phyloP scores from a whole-genome alignment of 2,888 invertebrate species.

The Brachynemurus nebulosus region DNA sequence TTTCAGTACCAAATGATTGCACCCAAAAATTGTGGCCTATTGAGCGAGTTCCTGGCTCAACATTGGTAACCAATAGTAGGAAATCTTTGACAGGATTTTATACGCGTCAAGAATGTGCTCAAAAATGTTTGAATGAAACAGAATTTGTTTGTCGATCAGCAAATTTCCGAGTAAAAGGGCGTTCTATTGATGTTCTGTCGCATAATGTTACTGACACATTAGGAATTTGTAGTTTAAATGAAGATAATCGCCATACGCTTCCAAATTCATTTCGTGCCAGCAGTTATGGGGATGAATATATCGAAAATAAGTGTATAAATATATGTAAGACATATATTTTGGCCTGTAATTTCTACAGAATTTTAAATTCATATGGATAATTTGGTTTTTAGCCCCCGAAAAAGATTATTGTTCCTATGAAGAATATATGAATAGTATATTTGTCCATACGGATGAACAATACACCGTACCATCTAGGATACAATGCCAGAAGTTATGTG shows the following conservation, averaged over 20 bases:
- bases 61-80: conserved; percentile 51
- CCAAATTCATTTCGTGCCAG: conserved; percentile 66
- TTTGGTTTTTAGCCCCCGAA: conserved; percentile 34
- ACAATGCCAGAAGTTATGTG: conserved; percentile 43
- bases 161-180: conserved; percentile 30
- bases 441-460: conserved; percentile 47
- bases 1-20: conserved; percentile 39
- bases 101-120: conserved; percentile 55
- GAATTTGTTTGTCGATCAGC: conserved; percentile 40
- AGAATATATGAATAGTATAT: conserved; percentile 53
- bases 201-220: conserved; percentile 20
- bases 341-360: neutral
- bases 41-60: conserved; percentile 61
- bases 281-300: conserved; percentile 62
- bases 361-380: too few species aligned
- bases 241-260: conserved; percentile 57
- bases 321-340: conserved; percentile 7
- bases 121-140: conserved; percentile 39
- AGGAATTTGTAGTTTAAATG: conserved; percentile 58
- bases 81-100: conserved; percentile 43
- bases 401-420: conserved; percentile 62
- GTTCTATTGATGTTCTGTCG: neutral
- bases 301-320: conserved; percentile 68
- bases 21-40: conserved; percentile 55
- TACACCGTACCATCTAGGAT: conserved; percentile 36